These are phyloP conservation scores for Chionodraco myersi DNA, from an alignment of 2,113 vertebrate genomes.

Conservation along the genomic window DNA sequence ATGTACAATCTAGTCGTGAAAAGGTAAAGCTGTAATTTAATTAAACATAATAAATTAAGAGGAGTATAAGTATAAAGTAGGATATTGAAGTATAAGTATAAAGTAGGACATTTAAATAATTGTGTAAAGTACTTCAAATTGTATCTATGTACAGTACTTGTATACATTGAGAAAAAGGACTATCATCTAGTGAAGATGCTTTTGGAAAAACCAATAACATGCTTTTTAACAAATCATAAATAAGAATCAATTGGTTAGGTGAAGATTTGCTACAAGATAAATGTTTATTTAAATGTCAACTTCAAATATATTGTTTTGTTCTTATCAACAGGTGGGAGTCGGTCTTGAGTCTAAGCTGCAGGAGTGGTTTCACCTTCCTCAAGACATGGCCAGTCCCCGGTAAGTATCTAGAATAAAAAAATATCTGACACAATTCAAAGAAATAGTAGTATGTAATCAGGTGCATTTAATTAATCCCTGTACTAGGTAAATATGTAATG, in stretches of 20 bases:
- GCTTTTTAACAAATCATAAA: not conserved
- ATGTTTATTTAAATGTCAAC: not conserved
- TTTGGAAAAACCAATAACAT: too few relatives aligned
- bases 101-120: too few relatives aligned
- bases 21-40: too few relatives aligned
- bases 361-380: conserved; percentile 96
- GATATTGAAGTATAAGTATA: too few relatives aligned
- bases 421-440: not conserved
- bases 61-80: too few relatives aligned
- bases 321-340: conserved; percentile 87
- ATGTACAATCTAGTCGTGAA: too few relatives aligned
- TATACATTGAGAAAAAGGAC: too few relatives aligned
- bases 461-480: too few relatives aligned
- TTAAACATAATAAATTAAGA: too few relatives aligned
- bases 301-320: not conserved
- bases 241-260: not conserved
- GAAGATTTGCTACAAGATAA: not conserved
- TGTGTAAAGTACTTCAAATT: too few relatives aligned
- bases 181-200: not conserved
- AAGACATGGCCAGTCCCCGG: conserved; percentile 97
- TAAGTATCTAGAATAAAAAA: conserved; percentile 68
- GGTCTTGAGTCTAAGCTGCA: conserved; percentile 95
- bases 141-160: too few relatives aligned
- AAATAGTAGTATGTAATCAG: not conserved
- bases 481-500: not conserved